Percentiles rank a stretch among this genome's conserved stretches.
These are phyloP conservation scores for Centruroides vittatus DNA, from an alignment of 1,140 invertebrate species.

Conservation along the genomic window DNA sequence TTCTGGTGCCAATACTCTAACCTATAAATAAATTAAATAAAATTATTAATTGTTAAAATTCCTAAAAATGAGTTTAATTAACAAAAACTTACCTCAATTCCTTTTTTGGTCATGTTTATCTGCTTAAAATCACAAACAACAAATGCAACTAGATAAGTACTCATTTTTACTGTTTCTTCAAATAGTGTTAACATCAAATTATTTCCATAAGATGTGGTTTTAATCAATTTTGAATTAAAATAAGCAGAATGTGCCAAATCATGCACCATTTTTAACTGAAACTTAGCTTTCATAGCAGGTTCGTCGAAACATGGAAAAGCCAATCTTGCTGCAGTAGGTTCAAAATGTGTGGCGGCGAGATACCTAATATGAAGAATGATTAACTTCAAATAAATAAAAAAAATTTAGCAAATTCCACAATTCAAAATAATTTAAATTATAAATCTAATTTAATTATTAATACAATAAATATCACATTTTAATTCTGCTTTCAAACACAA, in stretches of 20 bases:
- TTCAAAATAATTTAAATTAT: no score
- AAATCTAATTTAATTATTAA: no score
- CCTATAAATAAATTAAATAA: conserved; percentile 32
- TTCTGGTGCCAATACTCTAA: conserved; percentile 64
- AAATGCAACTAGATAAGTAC: conserved; percentile 87
- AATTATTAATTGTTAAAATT: neutral
- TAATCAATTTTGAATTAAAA: conserved; percentile 42
- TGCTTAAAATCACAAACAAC: conserved; percentile 66
- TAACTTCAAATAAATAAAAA: no score
- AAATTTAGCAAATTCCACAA: no score
- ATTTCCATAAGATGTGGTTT: conserved; percentile 9
- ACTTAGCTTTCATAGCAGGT: conserved; percentile 84
- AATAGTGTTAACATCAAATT: conserved; percentile 41
- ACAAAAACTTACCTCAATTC: neutral
- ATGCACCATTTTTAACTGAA: conserved; percentile 73
- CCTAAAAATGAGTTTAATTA: no score
- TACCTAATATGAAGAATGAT: conserved; percentile 39
- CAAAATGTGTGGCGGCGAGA: conserved; percentile 87
- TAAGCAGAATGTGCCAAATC: conserved; percentile 72
- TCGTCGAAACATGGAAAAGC: conserved; percentile 97
- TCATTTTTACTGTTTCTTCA: conserved; percentile 84
- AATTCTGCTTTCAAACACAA: no score
- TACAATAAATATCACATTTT: no score
- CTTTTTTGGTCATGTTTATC: neutral
- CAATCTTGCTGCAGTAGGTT: conserved; percentile 79